These are phyloP conservation scores for Chauna torquata DNA, from an alignment of 2,113 vertebrate genomes.

Conservation along the genomic window DNA sequence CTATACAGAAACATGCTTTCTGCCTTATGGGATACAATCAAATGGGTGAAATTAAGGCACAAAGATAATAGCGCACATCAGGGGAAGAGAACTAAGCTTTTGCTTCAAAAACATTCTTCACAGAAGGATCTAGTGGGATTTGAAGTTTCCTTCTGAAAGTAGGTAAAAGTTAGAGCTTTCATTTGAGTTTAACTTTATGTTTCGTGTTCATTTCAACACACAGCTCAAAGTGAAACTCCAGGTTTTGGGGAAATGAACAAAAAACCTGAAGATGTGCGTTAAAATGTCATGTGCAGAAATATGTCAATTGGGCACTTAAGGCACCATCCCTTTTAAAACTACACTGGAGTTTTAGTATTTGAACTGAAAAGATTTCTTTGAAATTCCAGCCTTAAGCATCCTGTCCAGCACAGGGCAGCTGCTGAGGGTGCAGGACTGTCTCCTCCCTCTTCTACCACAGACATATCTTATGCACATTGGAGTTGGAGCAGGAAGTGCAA, in stretches of 20 bases:
- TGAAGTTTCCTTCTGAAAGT: slow-evolving; percentile 61
- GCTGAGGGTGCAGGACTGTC: neutral
- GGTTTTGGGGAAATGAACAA: slow-evolving; percentile 24
- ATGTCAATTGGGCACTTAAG: neutral
- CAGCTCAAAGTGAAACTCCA: slow-evolving; percentile 44
- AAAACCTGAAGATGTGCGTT: neutral
- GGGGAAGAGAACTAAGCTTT: slow-evolving; percentile 52
- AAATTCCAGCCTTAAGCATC: neutral
- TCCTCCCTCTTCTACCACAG: neutral
- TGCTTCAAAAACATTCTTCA: slow-evolving; percentile 52
- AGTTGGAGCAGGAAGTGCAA: neutral
- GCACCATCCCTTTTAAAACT: neutral
- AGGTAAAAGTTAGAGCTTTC: slow-evolving; percentile 57
- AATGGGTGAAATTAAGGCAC: slow-evolving; percentile 52
- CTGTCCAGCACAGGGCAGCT: neutral
- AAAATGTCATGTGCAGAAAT: slow-evolving; percentile 39
- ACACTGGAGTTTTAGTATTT: neutral
- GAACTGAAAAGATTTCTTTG: slow-evolving; percentile 2
- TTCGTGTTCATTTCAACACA: slow-evolving; percentile 37
- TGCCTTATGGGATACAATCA: neutral
- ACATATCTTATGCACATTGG: neutral
- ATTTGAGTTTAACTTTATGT: slow-evolving; percentile 49
- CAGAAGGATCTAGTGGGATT: slow-evolving; percentile 45
- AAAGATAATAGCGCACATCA: slow-evolving; percentile 33
- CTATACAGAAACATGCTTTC: neutral